Conservation (phyloP, 2,113 vertebrate species). For the Ailurus styani region DNA sequence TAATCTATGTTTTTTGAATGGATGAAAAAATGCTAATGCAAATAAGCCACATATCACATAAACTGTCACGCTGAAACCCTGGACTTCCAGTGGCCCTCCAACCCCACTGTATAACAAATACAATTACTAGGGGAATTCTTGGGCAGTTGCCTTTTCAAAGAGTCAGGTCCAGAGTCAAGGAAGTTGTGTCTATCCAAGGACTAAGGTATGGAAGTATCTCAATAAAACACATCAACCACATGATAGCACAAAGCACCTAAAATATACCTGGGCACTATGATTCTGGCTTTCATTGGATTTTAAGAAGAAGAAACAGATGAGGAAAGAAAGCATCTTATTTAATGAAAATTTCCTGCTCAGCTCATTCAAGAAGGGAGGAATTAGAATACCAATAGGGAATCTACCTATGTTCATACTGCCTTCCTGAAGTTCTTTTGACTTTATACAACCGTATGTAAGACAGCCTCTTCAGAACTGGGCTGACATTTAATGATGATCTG, state of each 20-base stretch:
- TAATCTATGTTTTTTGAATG: constrained; percentile 30
- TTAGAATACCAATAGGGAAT: background rate
- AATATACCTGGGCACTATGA: background rate
- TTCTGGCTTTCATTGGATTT: background rate
- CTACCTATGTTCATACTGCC: background rate
- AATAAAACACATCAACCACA: background rate
- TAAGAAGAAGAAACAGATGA: constrained; percentile 20
- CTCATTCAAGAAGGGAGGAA: background rate
- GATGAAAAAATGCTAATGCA: background rate
- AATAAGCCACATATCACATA: background rate
- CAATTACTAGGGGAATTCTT: background rate
- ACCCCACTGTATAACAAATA: background rate
- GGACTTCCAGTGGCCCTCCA: background rate
- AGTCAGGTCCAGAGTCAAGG: background rate
- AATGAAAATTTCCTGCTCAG: background rate
- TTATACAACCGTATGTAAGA: background rate
- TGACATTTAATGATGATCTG: background rate
- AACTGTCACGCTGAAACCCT: background rate
- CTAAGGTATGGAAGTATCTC: background rate
- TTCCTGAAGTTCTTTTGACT: background rate
- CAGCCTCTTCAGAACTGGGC: background rate
- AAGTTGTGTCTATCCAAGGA: background rate
- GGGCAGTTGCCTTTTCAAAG: background rate
- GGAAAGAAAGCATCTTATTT: constrained; percentile 16
- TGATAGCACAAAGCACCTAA: background rate